Conservation (phyloP, 2,113 vertebrate genomes). For the Chauna torquata region DNA sequence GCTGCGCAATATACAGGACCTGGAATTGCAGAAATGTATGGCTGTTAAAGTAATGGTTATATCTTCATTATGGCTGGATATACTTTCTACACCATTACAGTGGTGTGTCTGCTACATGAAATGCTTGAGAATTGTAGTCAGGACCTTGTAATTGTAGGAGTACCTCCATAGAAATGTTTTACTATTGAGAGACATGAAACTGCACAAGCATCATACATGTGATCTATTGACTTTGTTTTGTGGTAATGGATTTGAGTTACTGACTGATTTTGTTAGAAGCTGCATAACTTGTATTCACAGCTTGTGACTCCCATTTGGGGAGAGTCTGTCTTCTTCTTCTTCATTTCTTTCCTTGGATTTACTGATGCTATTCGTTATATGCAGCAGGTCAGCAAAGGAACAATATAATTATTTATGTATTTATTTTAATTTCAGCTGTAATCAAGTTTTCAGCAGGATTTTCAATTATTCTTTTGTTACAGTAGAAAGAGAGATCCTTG, state of each 20-base stretch:
- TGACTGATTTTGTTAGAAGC: neutral
- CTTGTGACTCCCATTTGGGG: neutral
- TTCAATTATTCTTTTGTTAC: neutral
- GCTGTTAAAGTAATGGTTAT: neutral
- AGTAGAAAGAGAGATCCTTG: neutral
- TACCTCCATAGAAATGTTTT: neutral
- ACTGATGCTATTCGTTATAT: neutral
- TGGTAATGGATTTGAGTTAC: neutral
- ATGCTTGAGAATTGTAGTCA: neutral
- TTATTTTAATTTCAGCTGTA: neutral
- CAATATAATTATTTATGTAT: too few relatives aligned
- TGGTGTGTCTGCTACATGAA: neutral
- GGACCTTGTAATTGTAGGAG: neutral
- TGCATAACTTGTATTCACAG: neutral
- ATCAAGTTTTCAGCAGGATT: neutral
- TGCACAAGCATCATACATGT: neutral
- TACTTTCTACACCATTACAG: neutral
- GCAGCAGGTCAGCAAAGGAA: neutral
- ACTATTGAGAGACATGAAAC: neutral
- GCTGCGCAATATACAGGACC: fast-evolving
- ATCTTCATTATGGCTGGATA: neutral
- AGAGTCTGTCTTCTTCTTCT: neutral
- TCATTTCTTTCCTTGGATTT: neutral
- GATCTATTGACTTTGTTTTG: neutral
- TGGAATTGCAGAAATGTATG: neutral